Evolutionary conservation across 2,888 invertebrate genomes (phyloP).

Genomic region (Cataglyphis rosenhaueri): DNA sequence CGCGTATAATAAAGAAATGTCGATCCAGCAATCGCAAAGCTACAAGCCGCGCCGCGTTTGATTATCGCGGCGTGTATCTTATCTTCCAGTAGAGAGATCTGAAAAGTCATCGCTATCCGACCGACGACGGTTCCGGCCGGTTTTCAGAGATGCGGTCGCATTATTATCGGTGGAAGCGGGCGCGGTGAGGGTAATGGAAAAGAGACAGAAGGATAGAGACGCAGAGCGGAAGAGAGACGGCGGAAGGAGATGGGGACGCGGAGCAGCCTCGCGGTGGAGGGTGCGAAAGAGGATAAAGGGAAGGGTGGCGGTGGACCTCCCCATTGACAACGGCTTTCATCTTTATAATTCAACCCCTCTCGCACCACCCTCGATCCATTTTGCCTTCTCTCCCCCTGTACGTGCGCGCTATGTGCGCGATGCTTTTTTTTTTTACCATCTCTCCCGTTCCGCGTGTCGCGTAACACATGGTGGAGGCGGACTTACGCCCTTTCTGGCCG

Average conservation of each 20-base stretch:
- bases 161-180: constrained; percentile 27
- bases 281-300: constrained; percentile 67
- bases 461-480: constrained; percentile 68
- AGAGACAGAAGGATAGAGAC: background rate
- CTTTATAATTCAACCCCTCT: constrained; percentile 84
- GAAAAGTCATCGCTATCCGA: constrained; percentile 29
- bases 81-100: constrained; percentile 53
- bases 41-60: constrained; percentile 13
- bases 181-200: constrained; percentile 20
- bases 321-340: constrained; percentile 84
- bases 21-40: constrained; percentile 27
- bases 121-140: constrained; percentile 33
- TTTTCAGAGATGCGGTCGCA: constrained; percentile 61
- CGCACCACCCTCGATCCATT: constrained; percentile 82
- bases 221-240: background rate
- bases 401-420: constrained; percentile 63
- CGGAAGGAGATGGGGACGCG: constrained; percentile 30
- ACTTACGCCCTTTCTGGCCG: constrained; percentile 63
- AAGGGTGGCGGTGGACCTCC: constrained; percentile 78
- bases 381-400: constrained; percentile 78
- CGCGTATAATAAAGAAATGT: constrained; percentile 4
- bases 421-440: constrained; percentile 82
- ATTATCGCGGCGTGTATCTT: constrained; percentile 41
- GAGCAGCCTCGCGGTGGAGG: constrained; percentile 21
- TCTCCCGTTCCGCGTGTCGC: constrained; percentile 74